Evolutionary conservation across 2,888 invertebrate species (phyloP).

Genomic region (Mythimna pallens): DNA sequence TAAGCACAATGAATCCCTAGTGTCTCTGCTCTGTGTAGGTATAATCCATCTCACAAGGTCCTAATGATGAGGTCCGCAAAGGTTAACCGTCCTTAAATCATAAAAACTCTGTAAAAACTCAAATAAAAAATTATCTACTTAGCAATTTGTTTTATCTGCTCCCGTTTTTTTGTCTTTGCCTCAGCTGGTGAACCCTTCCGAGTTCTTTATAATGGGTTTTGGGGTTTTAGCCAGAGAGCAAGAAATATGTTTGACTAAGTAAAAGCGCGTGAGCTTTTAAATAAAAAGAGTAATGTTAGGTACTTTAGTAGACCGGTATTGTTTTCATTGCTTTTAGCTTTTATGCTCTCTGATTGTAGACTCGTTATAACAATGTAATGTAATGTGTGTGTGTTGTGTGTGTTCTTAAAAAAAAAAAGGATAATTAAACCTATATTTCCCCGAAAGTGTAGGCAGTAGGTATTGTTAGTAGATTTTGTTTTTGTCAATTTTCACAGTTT

Average conservation of each 20-base stretch:
- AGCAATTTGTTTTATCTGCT: constrained; percentile 68
- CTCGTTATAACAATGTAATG: background rate
- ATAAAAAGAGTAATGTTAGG: constrained; percentile 50
- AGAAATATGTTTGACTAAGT: constrained; percentile 62
- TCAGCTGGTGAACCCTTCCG: constrained; percentile 69
- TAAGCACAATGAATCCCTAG: background rate
- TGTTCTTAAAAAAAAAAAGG: too few species aligned
- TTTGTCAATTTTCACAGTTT: constrained; percentile 19
- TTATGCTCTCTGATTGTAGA: background rate
- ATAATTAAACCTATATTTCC: background rate
- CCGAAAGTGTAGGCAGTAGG: background rate
- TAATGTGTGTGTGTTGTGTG: too few species aligned
- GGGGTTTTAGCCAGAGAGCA: constrained; percentile 64
- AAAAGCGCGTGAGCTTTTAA: constrained; percentile 55
- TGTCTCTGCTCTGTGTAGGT: background rate
- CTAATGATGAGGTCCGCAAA: constrained; percentile 55
- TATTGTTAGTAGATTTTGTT: constrained; percentile 1
- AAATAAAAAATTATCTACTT: constrained; percentile 66
- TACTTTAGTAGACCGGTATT: constrained; percentile 20
- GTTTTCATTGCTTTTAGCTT: constrained; percentile 15
- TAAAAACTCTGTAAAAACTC: constrained; percentile 61
- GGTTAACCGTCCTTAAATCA: constrained; percentile 50
- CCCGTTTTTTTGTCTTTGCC: constrained; percentile 66
- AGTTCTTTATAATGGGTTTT: constrained; percentile 71
- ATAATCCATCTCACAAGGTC: constrained; percentile 36